Conservation (phyloP, 2,797 vertebrate genomes). For the Acropternis orthonyx region DNA sequence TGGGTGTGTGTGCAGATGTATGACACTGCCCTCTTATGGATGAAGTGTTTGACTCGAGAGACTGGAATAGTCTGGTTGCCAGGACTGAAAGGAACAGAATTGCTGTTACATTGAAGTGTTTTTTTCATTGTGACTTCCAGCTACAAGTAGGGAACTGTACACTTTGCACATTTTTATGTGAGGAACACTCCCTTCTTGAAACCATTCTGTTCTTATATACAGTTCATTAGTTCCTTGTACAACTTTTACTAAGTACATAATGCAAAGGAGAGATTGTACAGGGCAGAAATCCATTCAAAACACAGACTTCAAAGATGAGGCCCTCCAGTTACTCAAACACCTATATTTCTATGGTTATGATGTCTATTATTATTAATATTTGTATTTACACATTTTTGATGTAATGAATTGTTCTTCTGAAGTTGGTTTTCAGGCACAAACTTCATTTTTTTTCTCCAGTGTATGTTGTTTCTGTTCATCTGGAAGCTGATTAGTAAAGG, state of each 20-base stretch:
- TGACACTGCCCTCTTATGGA: background rate
- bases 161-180: fast-evolving
- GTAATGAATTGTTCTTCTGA: conserved; percentile 38
- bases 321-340: background rate
- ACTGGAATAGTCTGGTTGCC: background rate
- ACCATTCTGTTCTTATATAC: fast-evolving
- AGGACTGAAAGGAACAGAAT: background rate
- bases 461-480: conserved; percentile 37
- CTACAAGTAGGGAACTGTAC: background rate
- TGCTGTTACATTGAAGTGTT: background rate
- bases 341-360: background rate
- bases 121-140: background rate
- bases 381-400: conserved; percentile 26
- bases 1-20: background rate
- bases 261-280: background rate
- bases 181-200: background rate
- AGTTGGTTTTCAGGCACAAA: conserved; percentile 26
- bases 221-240: background rate
- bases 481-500: background rate
- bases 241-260: background rate
- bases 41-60: background rate
- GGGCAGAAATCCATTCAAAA: background rate
- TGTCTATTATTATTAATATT: conserved; percentile 36
- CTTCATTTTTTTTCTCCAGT: background rate
- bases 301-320: background rate